These are phyloP conservation scores for Prunella fulvescens DNA, from an alignment of 2,113 vertebrate genomes.

Conservation along the genomic window DNA sequence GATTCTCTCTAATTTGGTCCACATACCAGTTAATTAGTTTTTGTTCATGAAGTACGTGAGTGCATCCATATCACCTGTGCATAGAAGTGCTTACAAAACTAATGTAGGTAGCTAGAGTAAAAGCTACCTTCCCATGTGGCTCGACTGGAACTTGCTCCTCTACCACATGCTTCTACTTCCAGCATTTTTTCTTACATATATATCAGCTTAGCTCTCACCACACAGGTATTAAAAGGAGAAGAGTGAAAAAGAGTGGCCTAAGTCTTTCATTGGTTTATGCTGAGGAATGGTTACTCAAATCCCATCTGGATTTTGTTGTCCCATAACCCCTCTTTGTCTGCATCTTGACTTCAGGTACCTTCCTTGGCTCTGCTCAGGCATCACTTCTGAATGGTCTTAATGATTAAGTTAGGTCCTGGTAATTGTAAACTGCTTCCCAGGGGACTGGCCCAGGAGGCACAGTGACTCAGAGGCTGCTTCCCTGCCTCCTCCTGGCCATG, in stretches of 20 bases:
- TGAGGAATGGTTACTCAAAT: not conserved
- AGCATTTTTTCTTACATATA: not conserved
- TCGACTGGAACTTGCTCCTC: not conserved
- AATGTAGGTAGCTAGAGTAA: not conserved
- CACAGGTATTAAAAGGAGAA: not conserved
- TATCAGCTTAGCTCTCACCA: not conserved
- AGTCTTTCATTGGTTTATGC: not conserved
- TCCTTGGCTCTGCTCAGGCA: not conserved
- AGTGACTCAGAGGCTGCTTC: not conserved
- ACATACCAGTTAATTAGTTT: not conserved
- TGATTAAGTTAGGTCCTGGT: not conserved
- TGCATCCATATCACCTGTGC: not conserved
- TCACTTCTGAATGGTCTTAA: not conserved
- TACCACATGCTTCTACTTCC: not conserved
- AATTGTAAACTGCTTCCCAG: not conserved
- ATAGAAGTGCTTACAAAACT: not conserved
- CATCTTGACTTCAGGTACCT: not conserved
- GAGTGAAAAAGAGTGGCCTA: not conserved
- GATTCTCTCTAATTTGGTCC: not conserved
- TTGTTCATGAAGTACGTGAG: not conserved
- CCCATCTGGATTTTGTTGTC: not conserved
- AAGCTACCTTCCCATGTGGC: not conserved
- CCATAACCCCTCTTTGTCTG: not conserved
- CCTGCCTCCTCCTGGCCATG: not conserved
- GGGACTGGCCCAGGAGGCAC: not conserved